These are phyloP conservation scores for Fissipunctia ypsillon DNA, from an alignment of 2,888 invertebrate genomes.

Conservation along the genomic window DNA sequence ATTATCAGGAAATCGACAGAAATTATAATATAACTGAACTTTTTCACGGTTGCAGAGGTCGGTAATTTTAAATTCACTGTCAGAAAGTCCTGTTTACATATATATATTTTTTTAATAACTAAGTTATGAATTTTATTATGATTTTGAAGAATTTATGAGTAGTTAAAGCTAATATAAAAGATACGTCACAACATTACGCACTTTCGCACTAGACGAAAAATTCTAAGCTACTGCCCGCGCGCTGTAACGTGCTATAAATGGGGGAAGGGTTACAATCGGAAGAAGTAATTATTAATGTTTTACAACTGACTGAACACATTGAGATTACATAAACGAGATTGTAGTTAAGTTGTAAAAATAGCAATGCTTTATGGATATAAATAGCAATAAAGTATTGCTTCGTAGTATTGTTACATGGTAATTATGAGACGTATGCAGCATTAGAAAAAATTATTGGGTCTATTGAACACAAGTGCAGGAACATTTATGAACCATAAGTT, in stretches of 20 bases:
- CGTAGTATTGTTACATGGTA: too few species aligned
- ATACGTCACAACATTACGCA: conserved; percentile 24
- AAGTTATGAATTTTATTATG: background rate
- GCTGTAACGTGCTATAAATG: conserved; percentile 29
- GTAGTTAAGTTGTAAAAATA: conserved; percentile 15
- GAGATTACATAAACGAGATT: conserved; percentile 43
- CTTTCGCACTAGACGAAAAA: conserved; percentile 55
- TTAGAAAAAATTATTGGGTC: background rate
- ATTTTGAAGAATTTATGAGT: background rate
- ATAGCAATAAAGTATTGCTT: background rate
- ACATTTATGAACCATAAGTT: background rate
- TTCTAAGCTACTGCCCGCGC: conserved; percentile 55
- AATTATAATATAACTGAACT: background rate
- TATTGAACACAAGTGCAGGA: background rate
- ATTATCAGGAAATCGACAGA: conserved; percentile 27
- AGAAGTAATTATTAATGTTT: conserved; percentile 33
- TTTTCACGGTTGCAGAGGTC: background rate
- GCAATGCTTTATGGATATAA: background rate
- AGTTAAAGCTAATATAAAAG: background rate
- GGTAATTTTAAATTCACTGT: conserved; percentile 20
- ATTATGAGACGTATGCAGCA: background rate
- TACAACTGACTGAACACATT: conserved; percentile 44
- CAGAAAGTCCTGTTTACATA: background rate
- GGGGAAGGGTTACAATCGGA: conserved; percentile 55
- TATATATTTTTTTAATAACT: background rate